Conservation (phyloP, 1,140 invertebrate species). For the Aphelenchoides avenae region DNA sequence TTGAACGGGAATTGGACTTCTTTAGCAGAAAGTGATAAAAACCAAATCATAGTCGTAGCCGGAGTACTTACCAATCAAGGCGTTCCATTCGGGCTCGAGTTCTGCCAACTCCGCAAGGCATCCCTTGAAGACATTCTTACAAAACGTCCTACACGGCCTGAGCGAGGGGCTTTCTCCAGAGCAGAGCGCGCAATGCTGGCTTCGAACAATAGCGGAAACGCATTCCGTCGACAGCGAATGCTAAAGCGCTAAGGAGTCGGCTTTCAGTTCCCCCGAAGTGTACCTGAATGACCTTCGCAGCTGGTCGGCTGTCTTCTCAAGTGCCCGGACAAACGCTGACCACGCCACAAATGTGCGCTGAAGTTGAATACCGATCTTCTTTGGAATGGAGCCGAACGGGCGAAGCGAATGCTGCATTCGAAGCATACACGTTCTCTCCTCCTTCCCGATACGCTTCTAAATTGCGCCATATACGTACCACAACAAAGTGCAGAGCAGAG, state of each 20-base stretch:
- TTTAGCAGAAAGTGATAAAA: too few species aligned
- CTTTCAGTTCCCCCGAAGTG: too few species aligned
- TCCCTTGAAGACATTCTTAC: not conserved
- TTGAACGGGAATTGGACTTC: too few species aligned
- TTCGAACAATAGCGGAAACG: not conserved
- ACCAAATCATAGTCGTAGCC: too few species aligned
- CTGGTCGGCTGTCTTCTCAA: not conserved
- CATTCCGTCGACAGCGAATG: not conserved
- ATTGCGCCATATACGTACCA: not conserved
- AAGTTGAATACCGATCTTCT: constrained; percentile 4
- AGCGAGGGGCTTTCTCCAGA: not conserved
- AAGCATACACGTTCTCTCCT: constrained; percentile 3
- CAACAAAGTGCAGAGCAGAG: not conserved
- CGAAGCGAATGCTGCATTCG: not conserved
- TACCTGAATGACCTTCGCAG: not conserved
- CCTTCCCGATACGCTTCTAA: not conserved
- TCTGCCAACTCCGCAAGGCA: constrained; percentile 12
- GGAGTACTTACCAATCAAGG: constrained; percentile 7
- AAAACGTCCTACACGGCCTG: constrained; percentile 6
- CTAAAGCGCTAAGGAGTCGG: too few species aligned
- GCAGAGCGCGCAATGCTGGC: constrained; percentile 7
- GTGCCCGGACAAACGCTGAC: not conserved
- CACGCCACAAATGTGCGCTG: constrained; percentile 5
- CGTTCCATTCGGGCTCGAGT: constrained; percentile 1
- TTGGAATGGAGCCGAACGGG: constrained; percentile 8